phyloP scores from a whole-genome alignment of 1,140 invertebrate genomes.

The Teleogryllus occipitalis region DNA sequence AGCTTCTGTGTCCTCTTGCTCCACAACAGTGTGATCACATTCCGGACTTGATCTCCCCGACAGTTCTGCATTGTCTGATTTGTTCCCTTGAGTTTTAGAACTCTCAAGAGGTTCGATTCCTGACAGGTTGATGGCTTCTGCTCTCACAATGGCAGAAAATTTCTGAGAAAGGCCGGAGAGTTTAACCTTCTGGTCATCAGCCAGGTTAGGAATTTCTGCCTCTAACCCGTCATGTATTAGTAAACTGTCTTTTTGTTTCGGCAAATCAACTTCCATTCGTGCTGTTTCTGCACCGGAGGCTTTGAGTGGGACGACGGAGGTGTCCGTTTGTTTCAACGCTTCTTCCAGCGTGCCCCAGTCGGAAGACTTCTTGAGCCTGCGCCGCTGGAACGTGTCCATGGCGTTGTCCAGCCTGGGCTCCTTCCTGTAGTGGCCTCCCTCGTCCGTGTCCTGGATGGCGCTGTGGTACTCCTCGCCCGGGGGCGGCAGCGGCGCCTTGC shows the following conservation, averaged over 20 bases:
- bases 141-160: background rate
- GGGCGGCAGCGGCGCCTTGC: constrained; percentile 49
- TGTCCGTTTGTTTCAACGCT: constrained; percentile 46
- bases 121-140: background rate
- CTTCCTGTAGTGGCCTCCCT: constrained; percentile 36
- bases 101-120: background rate
- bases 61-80: background rate
- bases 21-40: background rate
- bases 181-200: background rate
- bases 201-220: background rate
- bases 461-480: constrained; percentile 38
- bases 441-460: constrained; percentile 26
- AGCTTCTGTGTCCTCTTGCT: background rate
- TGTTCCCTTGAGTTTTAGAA: background rate
- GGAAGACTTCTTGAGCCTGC: constrained; percentile 59
- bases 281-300: background rate
- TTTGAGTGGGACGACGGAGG: background rate
- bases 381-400: constrained; percentile 54
- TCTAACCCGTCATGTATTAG: background rate
- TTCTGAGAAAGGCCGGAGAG: background rate
- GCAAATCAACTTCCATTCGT: background rate
- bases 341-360: constrained; percentile 70
- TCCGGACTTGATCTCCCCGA: background rate
- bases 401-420: constrained; percentile 56
- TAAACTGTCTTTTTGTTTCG: background rate